phyloP scores from a whole-genome alignment of 23 tunicate genomes.

The Clavelina lepadiformis region DNA sequence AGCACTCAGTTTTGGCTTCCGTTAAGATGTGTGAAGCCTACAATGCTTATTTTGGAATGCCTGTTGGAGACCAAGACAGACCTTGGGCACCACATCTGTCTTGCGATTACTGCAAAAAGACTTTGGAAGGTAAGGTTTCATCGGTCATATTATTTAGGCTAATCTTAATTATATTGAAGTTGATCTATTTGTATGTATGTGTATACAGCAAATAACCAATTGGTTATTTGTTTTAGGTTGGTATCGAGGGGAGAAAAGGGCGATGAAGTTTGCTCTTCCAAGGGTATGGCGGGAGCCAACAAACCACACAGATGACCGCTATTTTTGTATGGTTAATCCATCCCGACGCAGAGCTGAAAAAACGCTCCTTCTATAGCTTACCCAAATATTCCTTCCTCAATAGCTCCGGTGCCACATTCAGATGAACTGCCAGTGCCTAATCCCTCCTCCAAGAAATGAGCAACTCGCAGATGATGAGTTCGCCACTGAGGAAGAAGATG shows the following conservation, averaged over 20 bases:
- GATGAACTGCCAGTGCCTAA: conserved; percentile 1
- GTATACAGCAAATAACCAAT: no score
- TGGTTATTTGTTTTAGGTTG: no score
- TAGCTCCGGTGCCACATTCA: conserved; percentile 22
- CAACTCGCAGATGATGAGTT: conserved; percentile 4
- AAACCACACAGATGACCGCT: conserved; percentile 9
- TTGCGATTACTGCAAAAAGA: conserved; percentile 32
- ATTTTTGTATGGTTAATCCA: conserved; percentile 16
- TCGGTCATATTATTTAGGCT: no score
- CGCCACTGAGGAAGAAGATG: background rate
- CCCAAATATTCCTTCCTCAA: conserved; percentile 19
- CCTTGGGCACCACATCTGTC: conserved; percentile 17
- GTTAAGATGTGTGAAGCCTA: conserved; percentile 28
- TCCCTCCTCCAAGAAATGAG: conserved; percentile 11
- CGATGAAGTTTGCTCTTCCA: conserved; percentile 16
- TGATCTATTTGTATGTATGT: no score
- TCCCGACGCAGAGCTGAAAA: conserved; percentile 24
- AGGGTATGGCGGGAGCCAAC: conserved; percentile 18
- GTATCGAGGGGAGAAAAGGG: conserved; percentile 21
- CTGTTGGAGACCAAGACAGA: conserved; percentile 19
- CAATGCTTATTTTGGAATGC: conserved; percentile 27
- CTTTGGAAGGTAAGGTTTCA: conserved; percentile 16
- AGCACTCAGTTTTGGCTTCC: conserved; percentile 12
- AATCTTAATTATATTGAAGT: no score
- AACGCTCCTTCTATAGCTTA: conserved; percentile 6